Base-by-base conservation (phyloP, 2,797 vertebrate genomes). In the Danio tinwini region DNA sequence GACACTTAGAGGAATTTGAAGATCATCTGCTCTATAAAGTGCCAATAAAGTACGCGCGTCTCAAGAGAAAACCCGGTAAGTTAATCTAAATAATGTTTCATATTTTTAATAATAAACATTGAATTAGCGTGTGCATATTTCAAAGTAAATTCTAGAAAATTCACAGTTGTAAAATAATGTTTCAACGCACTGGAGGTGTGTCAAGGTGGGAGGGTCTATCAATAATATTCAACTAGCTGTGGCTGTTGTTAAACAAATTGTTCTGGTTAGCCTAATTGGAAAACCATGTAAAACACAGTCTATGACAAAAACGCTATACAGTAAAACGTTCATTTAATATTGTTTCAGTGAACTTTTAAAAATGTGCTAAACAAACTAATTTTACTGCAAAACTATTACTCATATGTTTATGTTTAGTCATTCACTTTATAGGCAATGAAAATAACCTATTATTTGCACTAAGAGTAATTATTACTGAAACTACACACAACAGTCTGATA, bases 181-280 rank as follows among this genome's bases (percentile, higher is more conserved):
- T 63, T 81, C 61, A 59, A 44, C 67, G 69, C 49, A 42, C 1
- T 69, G 67, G 61, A 75, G 64, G 77, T 71, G 61, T 81, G 67
- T 69, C 62, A 16, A 17, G 14, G 80, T 76, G 59, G 78, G 78
- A 76, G 81, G 67, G 71, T 78, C 63, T 61, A 40, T 14, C 13
- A 17, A 56, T n/a, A 71, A 6, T 10, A 21, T 21, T 17, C 19
- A 19, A 58, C n/a, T 67, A 29, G 8, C 40, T 53, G 52, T 19
- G 19, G 37, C 10, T 42, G 16, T 10, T 55, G 8, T 55, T 19
- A 19, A 55, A 19, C 8, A 17, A 55, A 19, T 5, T 55, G n/a
- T 29, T 29, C 29, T 29, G 3, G 29, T 29, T 29, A 3, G 29
- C 29, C 29, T 29, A 29, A 29, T 29, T 29, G 29, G 29, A 29